These are phyloP conservation scores for Pollachius pollachius DNA, from an alignment of 2,113 vertebrate species.

Conservation along the genomic window DNA sequence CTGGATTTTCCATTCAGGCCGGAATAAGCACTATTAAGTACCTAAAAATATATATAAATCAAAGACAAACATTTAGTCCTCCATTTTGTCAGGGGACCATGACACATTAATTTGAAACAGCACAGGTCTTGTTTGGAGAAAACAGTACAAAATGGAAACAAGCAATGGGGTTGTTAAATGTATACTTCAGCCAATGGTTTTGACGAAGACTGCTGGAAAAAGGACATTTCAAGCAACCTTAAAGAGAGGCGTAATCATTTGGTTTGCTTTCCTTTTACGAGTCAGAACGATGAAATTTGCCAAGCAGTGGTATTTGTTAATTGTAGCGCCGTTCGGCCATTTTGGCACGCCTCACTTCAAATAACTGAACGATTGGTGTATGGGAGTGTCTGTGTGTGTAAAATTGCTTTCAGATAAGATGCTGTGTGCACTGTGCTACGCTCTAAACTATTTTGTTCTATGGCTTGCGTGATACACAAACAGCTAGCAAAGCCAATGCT, in stretches of 20 bases:
- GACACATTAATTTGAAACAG: too few relatives aligned
- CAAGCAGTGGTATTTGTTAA: constrained; percentile 6
- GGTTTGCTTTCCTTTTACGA: constrained; percentile 24
- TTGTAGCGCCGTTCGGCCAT: constrained; percentile 24
- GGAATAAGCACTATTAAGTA: constrained; percentile 49
- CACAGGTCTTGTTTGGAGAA: too few relatives aligned
- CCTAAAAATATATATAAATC: constrained; percentile 58
- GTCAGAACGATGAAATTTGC: constrained; percentile 13
- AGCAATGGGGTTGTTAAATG: too few relatives aligned
- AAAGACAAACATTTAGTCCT: constrained; percentile 48
- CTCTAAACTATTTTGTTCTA: too few relatives aligned
- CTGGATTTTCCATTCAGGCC: constrained; percentile 47
- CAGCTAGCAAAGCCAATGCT: too few relatives aligned
- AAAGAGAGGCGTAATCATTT: neutral
- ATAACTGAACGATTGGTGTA: constrained; percentile 23
- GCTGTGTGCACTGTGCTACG: too few relatives aligned
- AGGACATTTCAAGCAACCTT: too few relatives aligned
- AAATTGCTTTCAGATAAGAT: too few relatives aligned
- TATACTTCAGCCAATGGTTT: too few relatives aligned
- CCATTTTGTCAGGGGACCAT: too few relatives aligned
- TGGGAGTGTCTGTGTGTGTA: neutral
- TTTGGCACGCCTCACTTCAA: constrained; percentile 32
- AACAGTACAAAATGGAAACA: too few relatives aligned
- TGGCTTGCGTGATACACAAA: neutral
- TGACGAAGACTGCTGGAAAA: too few relatives aligned